Conservation (phyloP, 2,797 vertebrate genomes). For the Anabacerthia variegaticeps region DNA sequence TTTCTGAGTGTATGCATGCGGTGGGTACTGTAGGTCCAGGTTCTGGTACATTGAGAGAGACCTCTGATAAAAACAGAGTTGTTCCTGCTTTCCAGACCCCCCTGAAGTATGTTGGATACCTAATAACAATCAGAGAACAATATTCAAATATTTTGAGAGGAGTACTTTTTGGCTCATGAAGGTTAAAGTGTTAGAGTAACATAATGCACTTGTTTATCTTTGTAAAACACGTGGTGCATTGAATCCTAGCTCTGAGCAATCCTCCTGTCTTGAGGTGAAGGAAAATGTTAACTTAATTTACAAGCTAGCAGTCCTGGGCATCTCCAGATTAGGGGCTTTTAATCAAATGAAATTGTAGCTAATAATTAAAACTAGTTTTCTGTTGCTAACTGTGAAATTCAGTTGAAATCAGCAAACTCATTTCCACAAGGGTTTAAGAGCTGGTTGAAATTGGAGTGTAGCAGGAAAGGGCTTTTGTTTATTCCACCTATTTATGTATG, state of each 20-base stretch:
- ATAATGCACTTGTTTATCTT: slow-evolving; percentile 52
- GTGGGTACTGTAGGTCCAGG: not conserved
- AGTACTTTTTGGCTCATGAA: not conserved
- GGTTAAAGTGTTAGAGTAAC: slow-evolving; percentile 34
- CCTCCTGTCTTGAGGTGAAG: slow-evolving; percentile 57
- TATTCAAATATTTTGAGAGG: slow-evolving; percentile 41
- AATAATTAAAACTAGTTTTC: slow-evolving; percentile 62
- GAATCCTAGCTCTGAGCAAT: slow-evolving; percentile 56
- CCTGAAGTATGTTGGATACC: not conserved
- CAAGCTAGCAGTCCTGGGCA: slow-evolving; percentile 5
- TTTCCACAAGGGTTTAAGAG: slow-evolving; percentile 45
- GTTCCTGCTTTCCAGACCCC: not conserved
- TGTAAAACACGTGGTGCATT: slow-evolving; percentile 26
- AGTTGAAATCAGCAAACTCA: slow-evolving; percentile 35
- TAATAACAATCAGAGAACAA: not conserved
- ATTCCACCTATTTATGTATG: slow-evolving; percentile 32
- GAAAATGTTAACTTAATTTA: slow-evolving; percentile 67
- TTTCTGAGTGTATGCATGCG: not conserved
- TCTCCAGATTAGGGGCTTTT: slow-evolving; percentile 63
- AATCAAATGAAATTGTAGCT: slow-evolving; percentile 58
- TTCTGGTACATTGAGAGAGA: not conserved
- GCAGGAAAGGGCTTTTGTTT: slow-evolving; percentile 26
- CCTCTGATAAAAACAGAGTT: not conserved
- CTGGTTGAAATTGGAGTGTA: slow-evolving; percentile 27
- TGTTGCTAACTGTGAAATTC: slow-evolving; percentile 54